Percentiles rank a stretch among this genome's conserved stretches.
These are phyloP conservation scores for Drosophila maculinotata DNA, from an alignment of 2,888 invertebrate species.

Conservation along the genomic window DNA sequence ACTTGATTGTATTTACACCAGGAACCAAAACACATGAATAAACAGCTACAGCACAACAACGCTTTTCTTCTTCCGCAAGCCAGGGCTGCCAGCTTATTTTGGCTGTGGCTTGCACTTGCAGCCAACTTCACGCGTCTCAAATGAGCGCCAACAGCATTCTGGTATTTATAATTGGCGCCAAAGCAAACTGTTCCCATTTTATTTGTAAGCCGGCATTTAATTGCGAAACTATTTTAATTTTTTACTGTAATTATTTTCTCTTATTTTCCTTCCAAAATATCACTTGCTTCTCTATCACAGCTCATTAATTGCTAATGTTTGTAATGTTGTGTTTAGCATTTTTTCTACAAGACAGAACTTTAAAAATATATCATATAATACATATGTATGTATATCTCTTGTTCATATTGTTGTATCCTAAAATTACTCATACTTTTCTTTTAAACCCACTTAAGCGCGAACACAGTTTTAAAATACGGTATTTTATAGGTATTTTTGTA, in stretches of 20 bases:
- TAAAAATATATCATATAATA: no score
- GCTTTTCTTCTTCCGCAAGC: no score
- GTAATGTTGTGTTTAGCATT: no score
- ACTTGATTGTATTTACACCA: no score
- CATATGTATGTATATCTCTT: no score
- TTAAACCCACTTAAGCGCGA: neutral
- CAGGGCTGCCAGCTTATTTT: no score
- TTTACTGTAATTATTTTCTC: no score
- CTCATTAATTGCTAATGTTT: no score
- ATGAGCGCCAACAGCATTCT: constrained; percentile 13
- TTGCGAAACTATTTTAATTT: neutral
- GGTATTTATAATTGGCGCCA: constrained; percentile 1
- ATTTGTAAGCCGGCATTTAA: neutral
- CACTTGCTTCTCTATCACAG: no score
- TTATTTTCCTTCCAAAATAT: neutral
- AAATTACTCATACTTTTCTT: neutral
- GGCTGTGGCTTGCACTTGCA: neutral
- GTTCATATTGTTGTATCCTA: neutral
- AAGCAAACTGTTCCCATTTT: constrained; percentile 2
- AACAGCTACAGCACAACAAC: no score
- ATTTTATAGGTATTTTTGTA: constrained; percentile 13
- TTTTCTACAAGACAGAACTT: no score
- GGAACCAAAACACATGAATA: no score
- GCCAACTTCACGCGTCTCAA: constrained; percentile 15
- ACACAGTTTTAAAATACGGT: neutral